Base-by-base conservation (phyloP, 2,888 invertebrate species). In the Amphipyra berbera region DNA sequence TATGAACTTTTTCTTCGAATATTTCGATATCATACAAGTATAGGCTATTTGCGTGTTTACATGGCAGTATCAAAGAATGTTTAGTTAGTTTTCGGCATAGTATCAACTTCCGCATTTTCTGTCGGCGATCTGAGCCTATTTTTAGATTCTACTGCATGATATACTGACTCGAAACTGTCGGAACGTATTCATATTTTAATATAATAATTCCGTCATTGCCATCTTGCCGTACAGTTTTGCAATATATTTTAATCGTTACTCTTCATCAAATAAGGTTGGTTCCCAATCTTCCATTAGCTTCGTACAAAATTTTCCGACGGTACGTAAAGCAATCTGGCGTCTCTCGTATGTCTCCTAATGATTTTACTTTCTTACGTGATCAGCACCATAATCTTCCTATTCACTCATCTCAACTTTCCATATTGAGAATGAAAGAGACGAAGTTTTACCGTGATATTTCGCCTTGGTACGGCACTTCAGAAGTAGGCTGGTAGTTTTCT, bases 401-500 rank as follows among this genome's bases (percentile, higher is more conserved):
- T 35, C 63, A 40, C 44, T 66, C 45, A 44, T 21, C 41, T 49
- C 45, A 47, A 7, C 27, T 37, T 30, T 12, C 27, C 7, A 2
- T 15, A 5, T 12, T 30, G 8, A 12, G 40, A 38, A 45, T 12
- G 42, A 61, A 13, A 59, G 54, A 52, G 60, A 52, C 9, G 15
- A 15, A 37, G 52, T 56, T 46, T 57, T 14, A 46, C 52, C 42
- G 38, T 54, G 52, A 14, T 6, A 0, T n/a, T 33, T 48, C 81
- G 0, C 86, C 88, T 73, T 90, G 90, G 53, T 90, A 90, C 0
- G 87, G 78, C n/a, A 73, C 72, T 21, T 83, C 82, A 1, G 81
- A 48, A 7, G 46, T 37, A 1, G 68, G 53, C 21, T 75, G 54
- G 0, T 64, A 61, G 3, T 82, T 75, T 12, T 76, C 73, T 6